Evolutionary conservation across 1,140 invertebrate species (phyloP).

Genomic region (Andricus grossulariae): DNA sequence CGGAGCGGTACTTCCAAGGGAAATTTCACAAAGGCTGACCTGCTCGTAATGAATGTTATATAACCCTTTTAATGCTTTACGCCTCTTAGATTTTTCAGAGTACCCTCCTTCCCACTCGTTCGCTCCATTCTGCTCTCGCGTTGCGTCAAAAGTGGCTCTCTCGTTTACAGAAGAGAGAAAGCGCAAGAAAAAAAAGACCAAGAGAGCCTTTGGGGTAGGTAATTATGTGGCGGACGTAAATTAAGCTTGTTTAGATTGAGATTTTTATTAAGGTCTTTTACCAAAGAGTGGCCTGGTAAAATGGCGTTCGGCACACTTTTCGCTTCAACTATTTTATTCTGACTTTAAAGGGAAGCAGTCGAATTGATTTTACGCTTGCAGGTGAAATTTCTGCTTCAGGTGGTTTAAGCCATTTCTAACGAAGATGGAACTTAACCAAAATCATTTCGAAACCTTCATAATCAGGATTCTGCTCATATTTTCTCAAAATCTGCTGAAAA

Average conservation of each 20-base stretch:
- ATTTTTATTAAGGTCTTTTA: slow-evolving; percentile 76
- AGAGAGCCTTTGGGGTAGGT: slow-evolving; percentile 67
- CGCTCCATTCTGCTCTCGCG: slow-evolving; percentile 50
- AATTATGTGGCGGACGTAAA: slow-evolving; percentile 77
- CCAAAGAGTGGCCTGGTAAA: slow-evolving; percentile 67
- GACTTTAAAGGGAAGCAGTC: slow-evolving; percentile 43
- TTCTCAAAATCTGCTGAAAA: not conserved
- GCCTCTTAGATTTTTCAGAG: slow-evolving; percentile 76
- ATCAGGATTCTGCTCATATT: no score
- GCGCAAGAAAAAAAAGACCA: slow-evolving; percentile 37
- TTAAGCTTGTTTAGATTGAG: slow-evolving; percentile 77
- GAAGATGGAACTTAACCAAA: not conserved
- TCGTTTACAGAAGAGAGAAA: slow-evolving; percentile 36
- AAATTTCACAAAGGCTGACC: slow-evolving; percentile 75
- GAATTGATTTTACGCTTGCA: slow-evolving; percentile 25
- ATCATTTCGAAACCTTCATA: not conserved
- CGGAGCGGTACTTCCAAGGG: slow-evolving; percentile 61
- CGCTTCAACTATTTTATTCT: slow-evolving; percentile 53
- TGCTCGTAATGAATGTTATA: slow-evolving; percentile 76
- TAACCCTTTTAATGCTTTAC: slow-evolving; percentile 77
- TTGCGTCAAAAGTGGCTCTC: slow-evolving; percentile 50
- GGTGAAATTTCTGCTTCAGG: not conserved
- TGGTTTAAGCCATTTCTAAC: slow-evolving; percentile 19
- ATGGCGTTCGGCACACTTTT: slow-evolving; percentile 60
- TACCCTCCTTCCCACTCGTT: slow-evolving; percentile 60